Conservation (phyloP, 2,113 vertebrate genomes). For the Chlamydotis undulata region DNA sequence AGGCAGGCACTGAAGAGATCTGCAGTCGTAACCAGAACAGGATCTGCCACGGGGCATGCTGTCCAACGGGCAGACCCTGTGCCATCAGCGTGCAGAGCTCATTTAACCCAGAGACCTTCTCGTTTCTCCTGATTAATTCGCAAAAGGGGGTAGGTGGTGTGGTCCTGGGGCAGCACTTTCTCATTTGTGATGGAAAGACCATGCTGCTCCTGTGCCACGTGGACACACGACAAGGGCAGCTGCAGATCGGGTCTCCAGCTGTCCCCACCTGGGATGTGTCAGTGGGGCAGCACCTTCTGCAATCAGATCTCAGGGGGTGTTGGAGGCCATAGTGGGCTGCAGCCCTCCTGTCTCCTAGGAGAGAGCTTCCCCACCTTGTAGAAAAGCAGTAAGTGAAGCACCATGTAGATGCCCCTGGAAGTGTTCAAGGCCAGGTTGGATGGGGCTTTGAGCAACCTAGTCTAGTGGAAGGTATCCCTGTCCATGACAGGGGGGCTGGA, state of each 20-base stretch:
- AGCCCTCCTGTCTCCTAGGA: not conserved
- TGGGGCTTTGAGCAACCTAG: not conserved
- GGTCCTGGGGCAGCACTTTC: conserved; percentile 21
- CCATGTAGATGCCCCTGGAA: not conserved
- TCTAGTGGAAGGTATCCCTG: not conserved
- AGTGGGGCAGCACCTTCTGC: not conserved
- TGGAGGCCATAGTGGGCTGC: rapidly evolving
- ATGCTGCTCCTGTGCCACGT: not conserved
- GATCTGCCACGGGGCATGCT: not conserved
- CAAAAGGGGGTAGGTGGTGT: not conserved
- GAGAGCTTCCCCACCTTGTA: not conserved
- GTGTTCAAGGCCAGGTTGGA: not conserved
- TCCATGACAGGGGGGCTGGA: rapidly evolving
- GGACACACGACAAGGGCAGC: not conserved
- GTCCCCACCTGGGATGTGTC: not conserved
- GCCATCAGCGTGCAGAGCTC: not conserved
- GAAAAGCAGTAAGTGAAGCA: not conserved
- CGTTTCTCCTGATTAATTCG: conserved; percentile 25
- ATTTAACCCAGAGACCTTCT: not conserved
- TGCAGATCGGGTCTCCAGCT: not conserved
- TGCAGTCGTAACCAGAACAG: rapidly evolving
- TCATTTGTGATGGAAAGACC: conserved; percentile 55
- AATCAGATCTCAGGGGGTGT: not conserved
- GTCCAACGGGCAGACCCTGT: rapidly evolving
- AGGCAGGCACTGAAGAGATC: not conserved